Conservation (phyloP, 2,113 vertebrate species). For the Sminthopsis crassicaudata region DNA sequence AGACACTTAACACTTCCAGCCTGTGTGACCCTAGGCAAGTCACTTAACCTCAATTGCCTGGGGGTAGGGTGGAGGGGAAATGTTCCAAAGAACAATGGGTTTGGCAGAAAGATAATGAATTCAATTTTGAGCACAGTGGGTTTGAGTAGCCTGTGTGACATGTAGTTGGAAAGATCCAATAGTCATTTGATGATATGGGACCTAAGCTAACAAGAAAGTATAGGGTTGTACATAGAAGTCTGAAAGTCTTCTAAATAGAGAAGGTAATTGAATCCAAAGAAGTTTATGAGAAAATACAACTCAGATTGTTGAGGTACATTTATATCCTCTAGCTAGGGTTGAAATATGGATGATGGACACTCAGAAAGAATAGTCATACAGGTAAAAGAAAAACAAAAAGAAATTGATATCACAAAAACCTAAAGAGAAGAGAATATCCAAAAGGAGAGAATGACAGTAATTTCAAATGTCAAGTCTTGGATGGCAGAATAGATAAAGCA, state of each 20-base stretch:
- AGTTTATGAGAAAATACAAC: neutral
- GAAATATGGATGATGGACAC: neutral
- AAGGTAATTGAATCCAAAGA: neutral
- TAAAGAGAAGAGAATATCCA: neutral
- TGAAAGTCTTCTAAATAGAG: neutral
- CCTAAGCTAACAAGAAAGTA: neutral
- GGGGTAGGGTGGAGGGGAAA: no score
- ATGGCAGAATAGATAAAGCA: no score
- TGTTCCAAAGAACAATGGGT: neutral
- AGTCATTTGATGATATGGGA: neutral
- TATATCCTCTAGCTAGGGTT: neutral
- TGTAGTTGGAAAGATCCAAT: neutral
- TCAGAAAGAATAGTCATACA: neutral
- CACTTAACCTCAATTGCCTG: no score
- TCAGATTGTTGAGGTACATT: neutral
- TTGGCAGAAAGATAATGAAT: neutral
- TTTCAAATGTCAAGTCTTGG: no score
- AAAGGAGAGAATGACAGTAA: no score
- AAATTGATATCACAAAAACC: neutral
- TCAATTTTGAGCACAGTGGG: neutral
- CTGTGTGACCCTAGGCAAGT: no score
- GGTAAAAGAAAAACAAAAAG: neutral
- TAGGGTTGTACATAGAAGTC: neutral
- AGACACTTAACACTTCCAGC: no score
- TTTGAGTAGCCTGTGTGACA: neutral